Evolutionary conservation across 2,113 vertebrate species (phyloP).

Genomic region (Micronisus gabar): DNA sequence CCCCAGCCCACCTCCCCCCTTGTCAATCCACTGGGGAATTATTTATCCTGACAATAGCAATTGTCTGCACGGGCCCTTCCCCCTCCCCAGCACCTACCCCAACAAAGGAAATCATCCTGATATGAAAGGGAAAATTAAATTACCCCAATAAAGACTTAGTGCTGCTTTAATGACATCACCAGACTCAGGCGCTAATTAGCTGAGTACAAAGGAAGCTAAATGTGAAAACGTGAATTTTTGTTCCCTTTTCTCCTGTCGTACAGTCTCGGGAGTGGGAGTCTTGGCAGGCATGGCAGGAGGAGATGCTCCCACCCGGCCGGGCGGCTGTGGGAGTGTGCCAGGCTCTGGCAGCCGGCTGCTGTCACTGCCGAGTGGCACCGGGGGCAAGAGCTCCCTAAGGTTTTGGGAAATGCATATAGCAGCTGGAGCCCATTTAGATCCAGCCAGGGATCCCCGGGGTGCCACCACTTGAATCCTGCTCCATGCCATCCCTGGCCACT

Average conservation of each 20-base stretch:
- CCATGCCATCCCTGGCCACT: accelerated
- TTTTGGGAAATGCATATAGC: not conserved
- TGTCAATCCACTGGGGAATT: constrained; percentile 42
- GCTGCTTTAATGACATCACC: constrained; percentile 72
- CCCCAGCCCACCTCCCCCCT: not conserved
- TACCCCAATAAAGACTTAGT: constrained; percentile 69
- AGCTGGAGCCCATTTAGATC: not conserved
- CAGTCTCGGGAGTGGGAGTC: constrained; percentile 13
- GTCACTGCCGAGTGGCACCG: accelerated
- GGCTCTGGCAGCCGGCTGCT: not conserved
- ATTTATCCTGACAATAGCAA: constrained; percentile 67
- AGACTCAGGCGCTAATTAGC: constrained; percentile 69
- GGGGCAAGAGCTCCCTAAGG: not conserved
- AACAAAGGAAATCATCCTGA: constrained; percentile 71
- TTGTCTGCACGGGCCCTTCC: constrained; percentile 36
- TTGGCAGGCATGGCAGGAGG: not conserved
- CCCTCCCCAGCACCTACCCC: constrained; percentile 51
- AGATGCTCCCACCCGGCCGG: not conserved
- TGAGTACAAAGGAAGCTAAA: constrained; percentile 69
- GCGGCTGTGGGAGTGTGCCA: not conserved
- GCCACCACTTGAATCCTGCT: not conserved
- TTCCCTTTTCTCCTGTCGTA: constrained; percentile 36
- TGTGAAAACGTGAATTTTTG: constrained; percentile 66
- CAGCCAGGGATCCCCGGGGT: not conserved
- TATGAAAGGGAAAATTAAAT: constrained; percentile 76